These are phyloP conservation scores for Drosophila falleni DNA, from an alignment of 2,888 invertebrate genomes.

Conservation along the genomic window DNA sequence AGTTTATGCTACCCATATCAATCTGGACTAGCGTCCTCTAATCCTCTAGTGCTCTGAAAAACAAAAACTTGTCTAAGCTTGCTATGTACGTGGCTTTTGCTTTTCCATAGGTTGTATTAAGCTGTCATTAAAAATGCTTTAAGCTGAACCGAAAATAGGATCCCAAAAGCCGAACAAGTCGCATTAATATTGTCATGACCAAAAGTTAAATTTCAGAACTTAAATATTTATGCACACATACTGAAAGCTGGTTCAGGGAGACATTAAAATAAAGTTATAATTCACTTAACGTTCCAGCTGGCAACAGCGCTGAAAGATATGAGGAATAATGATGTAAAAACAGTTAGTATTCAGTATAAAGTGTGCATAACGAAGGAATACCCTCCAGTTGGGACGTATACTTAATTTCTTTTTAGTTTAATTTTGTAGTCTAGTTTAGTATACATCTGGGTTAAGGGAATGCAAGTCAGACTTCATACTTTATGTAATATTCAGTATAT, in stretches of 20 bases:
- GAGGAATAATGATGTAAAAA: constrained; percentile 10
- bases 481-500: neutral
- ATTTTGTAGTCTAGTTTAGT: neutral
- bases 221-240: constrained; percentile 44
- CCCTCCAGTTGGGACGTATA: constrained; percentile 8
- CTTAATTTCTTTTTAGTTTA: neutral
- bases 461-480: neutral
- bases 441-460: no score
- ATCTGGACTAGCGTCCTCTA: neutral
- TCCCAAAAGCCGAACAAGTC: constrained; percentile 1
- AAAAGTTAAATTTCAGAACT: constrained; percentile 37
- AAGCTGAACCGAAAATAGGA: constrained; percentile 13
- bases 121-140: constrained; percentile 31
- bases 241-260: constrained; percentile 1
- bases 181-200: constrained; percentile 14
- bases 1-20: constrained; percentile 9
- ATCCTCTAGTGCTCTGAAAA: neutral
- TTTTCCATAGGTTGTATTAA: constrained; percentile 26
- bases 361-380: constrained; percentile 1
- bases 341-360: neutral
- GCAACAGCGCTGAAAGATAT: constrained; percentile 37
- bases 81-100: constrained; percentile 1
- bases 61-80: constrained; percentile 13
- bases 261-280: constrained; percentile 55
- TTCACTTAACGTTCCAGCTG: constrained; percentile 47